Evolutionary conservation across 2,113 vertebrate genomes (phyloP).

Genomic region (Epinephelus moara): DNA sequence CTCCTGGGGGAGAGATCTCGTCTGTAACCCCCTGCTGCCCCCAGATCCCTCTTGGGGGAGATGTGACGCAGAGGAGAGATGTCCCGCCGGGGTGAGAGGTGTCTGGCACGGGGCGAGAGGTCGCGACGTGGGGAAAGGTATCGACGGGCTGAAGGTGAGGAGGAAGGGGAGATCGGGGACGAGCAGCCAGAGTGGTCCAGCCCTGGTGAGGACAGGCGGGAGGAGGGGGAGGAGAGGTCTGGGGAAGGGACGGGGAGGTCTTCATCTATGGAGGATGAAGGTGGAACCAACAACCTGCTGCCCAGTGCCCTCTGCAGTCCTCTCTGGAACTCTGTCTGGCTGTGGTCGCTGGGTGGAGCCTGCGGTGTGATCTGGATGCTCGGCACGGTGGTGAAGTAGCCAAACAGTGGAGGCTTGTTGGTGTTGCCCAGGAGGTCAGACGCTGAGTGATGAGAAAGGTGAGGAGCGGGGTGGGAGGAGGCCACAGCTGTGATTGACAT

Average conservation of each 20-base stretch:
- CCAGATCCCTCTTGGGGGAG: constrained; percentile 87
- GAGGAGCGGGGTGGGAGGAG: constrained; percentile 75
- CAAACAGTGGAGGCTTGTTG: constrained; percentile 90
- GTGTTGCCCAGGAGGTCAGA: constrained; percentile 82
- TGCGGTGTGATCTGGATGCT: constrained; percentile 97
- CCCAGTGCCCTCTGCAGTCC: constrained; percentile 87
- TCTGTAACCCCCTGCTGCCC: constrained; percentile 71
- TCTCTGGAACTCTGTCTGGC: constrained; percentile 89
- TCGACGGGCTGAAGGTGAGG: constrained; percentile 89
- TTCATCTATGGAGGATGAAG: constrained; percentile 88
- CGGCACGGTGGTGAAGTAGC: constrained; percentile 94
- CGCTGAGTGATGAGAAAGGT: constrained; percentile 73
- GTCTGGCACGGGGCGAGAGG: constrained; percentile 87
- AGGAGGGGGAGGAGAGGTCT: constrained; percentile 86
- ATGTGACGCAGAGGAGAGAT: constrained; percentile 87
- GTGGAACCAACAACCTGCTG: constrained; percentile 87
- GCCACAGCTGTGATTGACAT: constrained; percentile 87
- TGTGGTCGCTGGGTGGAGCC: constrained; percentile 83
- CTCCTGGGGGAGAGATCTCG: constrained; percentile 94
- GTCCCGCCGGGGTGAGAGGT: constrained; percentile 77
- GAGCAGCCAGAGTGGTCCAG: constrained; percentile 89
- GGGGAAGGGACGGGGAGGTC: constrained; percentile 88
- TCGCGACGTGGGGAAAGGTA: constrained; percentile 93
- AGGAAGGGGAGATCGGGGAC: constrained; percentile 90
- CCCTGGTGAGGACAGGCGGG: constrained; percentile 89